Base-by-base conservation (phyloP, 2,797 vertebrate genomes). In the Cyclura pinguis region DNA sequence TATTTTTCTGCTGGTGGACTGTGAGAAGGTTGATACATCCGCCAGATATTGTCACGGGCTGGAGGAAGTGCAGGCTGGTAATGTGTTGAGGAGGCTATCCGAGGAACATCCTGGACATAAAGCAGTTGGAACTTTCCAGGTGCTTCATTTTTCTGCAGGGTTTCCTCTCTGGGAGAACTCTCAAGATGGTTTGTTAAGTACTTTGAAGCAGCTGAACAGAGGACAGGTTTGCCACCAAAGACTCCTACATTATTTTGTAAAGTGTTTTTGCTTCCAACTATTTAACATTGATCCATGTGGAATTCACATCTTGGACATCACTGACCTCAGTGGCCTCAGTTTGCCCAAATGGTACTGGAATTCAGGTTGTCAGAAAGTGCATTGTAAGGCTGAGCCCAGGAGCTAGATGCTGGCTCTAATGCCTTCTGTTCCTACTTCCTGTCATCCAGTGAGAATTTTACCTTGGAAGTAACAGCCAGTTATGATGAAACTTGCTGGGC, bases 341-440 rank as follows among this genome's bases (percentile, higher is more conserved):
- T 99, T 94, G 97, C 98, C 38, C 98, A 96, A 0, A 90, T 94
- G 0, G 88, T 97, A 73, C 98, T 99, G 96, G 98, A 99, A 92
- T 96, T 99, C 91, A 99, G 99, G 96, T 98, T 99, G 93, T 99
- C 98, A 0, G 98, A 99, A 96, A 98, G 97, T 0, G 98, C 98
- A 0, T 97, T 97, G 9, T 94, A 98, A n/a, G 98, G 99, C 88
- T 96, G 97, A 89, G 98, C 98, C 0, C 94, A 97, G 86, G 99
- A 99, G 87, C 98, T 97, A 0, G 98, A 99, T 0, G 96, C 97
- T 0, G 98, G 98, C 14, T 95, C 95, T 20, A 99, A 99, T 0
- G 95, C 97, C 3, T 96, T 96, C 87, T 98, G 98, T 93, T 98
- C 96, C 57, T 99, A 99, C 32, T 87, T 96, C 0, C 97, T 99